Conservation (phyloP, 1,140 invertebrate genomes). For the Orussus abietinus region DNA sequence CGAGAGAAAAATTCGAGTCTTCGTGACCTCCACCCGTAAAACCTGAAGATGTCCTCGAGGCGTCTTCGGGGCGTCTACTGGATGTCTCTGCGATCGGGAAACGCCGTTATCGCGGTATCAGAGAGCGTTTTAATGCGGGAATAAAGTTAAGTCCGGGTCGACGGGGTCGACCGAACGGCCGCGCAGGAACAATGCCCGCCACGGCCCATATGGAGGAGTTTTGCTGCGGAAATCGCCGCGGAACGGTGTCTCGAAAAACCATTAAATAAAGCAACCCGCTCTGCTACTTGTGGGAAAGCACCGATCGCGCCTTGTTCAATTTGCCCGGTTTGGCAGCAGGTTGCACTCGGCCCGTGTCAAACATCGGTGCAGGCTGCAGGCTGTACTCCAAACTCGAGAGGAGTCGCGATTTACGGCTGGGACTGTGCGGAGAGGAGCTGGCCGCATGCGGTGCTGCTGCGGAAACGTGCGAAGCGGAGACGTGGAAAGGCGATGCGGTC, state of each 20-base stretch:
- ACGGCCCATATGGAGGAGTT: conserved; percentile 42
- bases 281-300: conserved; percentile 21
- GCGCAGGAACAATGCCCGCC: conserved; percentile 43
- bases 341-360: too few species aligned
- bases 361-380: too few species aligned
- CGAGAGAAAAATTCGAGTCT: conserved; percentile 15
- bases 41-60: too few species aligned
- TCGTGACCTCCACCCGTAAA: too few species aligned
- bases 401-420: background rate
- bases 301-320: too few species aligned
- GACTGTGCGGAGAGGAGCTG: background rate
- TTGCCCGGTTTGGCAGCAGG: conserved; percentile 31
- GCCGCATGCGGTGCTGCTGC: background rate
- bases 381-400: too few species aligned
- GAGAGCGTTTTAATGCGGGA: conserved; percentile 44
- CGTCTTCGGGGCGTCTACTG: too few species aligned
- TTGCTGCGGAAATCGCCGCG: conserved; percentile 39
- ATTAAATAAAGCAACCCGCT: conserved; percentile 49
- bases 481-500: too few species aligned
- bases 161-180: conserved; percentile 40
- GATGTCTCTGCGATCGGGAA: too few species aligned
- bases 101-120: too few species aligned
- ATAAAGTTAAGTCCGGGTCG: conserved; percentile 50
- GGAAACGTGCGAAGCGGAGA: too few species aligned
- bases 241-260: conserved; percentile 52